phyloP scores from a whole-genome alignment of 2,113 vertebrate genomes.

The Phalacrocorax brasilianus region DNA sequence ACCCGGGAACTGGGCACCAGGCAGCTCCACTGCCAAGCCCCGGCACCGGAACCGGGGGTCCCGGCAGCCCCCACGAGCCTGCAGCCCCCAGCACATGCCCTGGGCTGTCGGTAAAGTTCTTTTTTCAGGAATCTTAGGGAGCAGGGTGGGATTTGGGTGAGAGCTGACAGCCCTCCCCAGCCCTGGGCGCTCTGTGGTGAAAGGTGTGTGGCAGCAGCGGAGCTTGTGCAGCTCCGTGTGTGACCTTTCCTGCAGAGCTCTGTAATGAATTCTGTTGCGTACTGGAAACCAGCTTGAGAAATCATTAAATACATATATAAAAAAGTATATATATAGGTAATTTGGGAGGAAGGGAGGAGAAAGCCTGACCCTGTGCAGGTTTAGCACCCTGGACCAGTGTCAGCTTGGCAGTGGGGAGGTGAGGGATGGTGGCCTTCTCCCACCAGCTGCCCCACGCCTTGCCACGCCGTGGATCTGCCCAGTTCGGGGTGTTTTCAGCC shows the following conservation, averaged over 20 bases:
- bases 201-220: neutral
- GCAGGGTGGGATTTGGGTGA: rapidly evolving
- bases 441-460: neutral
- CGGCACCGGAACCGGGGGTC: rapidly evolving
- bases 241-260: neutral
- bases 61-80: neutral
- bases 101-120: neutral
- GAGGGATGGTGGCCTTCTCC: too few relatives aligned
- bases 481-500: neutral
- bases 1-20: neutral
- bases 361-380: neutral
- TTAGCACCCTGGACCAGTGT: rapidly evolving
- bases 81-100: neutral
- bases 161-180: neutral
- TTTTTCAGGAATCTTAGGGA: too few relatives aligned
- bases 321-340: neutral
- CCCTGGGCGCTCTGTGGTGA: rapidly evolving
- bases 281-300: neutral
- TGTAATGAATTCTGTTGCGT: rapidly evolving
- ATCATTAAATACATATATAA: neutral
- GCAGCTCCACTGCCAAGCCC: neutral
- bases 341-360: neutral
- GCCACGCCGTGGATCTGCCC: rapidly evolving
- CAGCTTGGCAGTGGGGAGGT: rapidly evolving
- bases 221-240: neutral